Evolutionary conservation across 2,113 vertebrate species (phyloP).

Genomic region (Gavia stellata): DNA sequence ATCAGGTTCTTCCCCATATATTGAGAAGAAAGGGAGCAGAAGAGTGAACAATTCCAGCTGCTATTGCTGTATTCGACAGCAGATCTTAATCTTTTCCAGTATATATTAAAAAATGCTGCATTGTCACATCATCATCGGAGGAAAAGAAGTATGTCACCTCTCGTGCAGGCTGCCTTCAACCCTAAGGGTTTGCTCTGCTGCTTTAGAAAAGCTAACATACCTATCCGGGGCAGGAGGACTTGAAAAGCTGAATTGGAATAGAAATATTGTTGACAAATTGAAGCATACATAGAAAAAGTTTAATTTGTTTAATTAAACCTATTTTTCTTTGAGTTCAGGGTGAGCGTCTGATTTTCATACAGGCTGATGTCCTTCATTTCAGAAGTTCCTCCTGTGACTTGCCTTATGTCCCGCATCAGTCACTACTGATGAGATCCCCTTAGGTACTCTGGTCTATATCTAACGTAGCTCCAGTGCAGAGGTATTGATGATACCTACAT

Average conservation of each 20-base stretch:
- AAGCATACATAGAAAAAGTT: background rate
- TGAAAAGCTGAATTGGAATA: background rate
- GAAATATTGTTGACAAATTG: background rate
- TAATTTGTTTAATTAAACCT: background rate
- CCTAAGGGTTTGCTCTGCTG: background rate
- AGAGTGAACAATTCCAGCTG: background rate
- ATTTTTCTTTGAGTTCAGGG: accelerated
- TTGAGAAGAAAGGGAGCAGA: background rate
- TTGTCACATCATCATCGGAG: background rate
- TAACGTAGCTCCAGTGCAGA: background rate
- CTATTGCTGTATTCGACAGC: background rate
- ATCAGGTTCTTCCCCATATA: background rate
- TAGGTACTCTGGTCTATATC: background rate
- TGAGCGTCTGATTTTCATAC: background rate
- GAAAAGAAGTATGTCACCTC: background rate
- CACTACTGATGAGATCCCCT: background rate
- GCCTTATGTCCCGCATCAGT: background rate
- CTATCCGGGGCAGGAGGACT: background rate
- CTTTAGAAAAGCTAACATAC: background rate
- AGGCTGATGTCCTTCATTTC: background rate
- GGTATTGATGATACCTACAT: background rate
- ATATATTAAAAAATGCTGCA: background rate
- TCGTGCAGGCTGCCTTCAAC: background rate
- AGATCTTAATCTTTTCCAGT: background rate
- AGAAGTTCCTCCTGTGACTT: background rate